Evolutionary conservation across 2,797 vertebrate species (phyloP), one percentile per base, ranked within the genome.

Genomic region (Pampus argenteus): DNA sequence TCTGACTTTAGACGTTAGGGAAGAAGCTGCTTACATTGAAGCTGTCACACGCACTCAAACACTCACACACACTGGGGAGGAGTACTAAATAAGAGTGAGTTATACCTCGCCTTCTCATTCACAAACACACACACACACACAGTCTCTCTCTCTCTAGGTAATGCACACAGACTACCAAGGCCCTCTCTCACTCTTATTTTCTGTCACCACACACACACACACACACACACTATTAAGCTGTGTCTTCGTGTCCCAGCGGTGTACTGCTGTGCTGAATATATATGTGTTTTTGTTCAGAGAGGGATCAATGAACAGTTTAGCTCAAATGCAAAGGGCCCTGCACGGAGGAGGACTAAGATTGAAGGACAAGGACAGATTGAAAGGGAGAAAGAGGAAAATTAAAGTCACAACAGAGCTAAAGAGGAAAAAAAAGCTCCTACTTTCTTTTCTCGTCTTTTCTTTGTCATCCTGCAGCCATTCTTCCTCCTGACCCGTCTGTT

Each of bases 281-380:
- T 87, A 88, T 83, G 78, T 77, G 74, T 84, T 82, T 87, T 86
- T 88, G 88, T 89, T 90, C 85, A 85, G 82, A 78, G 71, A 20
- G 48, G 80, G 83, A 86, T 88, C 86, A 86, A 85, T 86, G 84
- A 55, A 50, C 1, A 61, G 70, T 85, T 89, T 78, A 78, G 67
- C 78, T 77, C 62, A 67, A 76, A 87, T 84, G 68, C 77, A 74
- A 81, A 80, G 45, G 51, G 47, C 59, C 73, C 76, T 74, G 50
- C 17, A 76, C 79, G 83, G 82, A 80, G 51, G 47, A 73, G 59
- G 75, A 58, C 59, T 25, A 9, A 61, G 65, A 84, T 56, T 51
- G 71, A 72, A 44, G 47, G 72, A 66, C 0, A 20, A 58, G 51
- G 22, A 65, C 58, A 73, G 78, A 83, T 31, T 81, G 63, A 79